These are phyloP conservation scores for Cygnus olor DNA, from an alignment of 2,797 vertebrate genomes.

Conservation along the genomic window DNA sequence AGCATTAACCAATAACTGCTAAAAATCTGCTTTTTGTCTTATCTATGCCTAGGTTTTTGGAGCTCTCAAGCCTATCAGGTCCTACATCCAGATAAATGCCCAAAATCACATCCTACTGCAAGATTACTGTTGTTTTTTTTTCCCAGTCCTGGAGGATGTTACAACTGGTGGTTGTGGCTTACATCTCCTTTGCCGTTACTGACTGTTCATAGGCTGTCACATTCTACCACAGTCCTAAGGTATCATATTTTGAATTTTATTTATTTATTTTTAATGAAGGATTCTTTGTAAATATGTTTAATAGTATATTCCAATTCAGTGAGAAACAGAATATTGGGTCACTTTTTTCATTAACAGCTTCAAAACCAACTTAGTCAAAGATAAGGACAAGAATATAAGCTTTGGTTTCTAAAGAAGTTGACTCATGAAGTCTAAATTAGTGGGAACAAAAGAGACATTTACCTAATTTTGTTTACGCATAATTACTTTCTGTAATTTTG, in stretches of 20 bases:
- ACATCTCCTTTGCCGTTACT: neutral
- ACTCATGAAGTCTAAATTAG: neutral
- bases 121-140: neutral
- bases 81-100: neutral
- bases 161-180: neutral
- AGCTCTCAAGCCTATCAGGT: neutral
- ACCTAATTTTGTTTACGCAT: neutral
- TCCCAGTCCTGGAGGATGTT: neutral
- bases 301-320: neutral
- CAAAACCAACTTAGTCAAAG: neutral
- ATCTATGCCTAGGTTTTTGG: neutral
- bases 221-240: neutral
- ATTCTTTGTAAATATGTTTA: neutral
- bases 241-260: neutral
- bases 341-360: neutral
- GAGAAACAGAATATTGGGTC: neutral
- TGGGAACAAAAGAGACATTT: neutral
- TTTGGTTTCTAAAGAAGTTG: neutral
- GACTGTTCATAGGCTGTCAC: neutral
- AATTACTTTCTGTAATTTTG: neutral
- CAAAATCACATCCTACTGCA: neutral
- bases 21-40: neutral
- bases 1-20: neutral
- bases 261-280: neutral
- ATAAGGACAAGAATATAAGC: neutral